Evolutionary conservation across 2,113 vertebrate species (phyloP), one percentile per base, ranked within the genome.

Genomic region (Forbesichthys agassizii): DNA sequence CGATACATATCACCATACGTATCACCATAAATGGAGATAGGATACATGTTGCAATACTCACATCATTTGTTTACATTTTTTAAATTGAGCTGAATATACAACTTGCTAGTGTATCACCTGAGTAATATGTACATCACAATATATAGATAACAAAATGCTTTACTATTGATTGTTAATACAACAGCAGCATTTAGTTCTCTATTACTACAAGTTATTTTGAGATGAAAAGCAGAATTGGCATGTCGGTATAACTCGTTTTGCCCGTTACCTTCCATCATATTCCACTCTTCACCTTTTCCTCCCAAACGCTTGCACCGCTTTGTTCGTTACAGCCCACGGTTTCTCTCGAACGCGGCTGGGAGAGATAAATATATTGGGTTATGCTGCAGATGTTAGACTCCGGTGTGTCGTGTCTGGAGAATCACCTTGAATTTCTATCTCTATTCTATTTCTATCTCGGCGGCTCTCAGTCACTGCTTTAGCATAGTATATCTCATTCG

Each of bases 301-400:
- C 5, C 72, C 18, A 60, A 87, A 84, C 86, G 86, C 86, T 85
- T 87, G 85, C 73, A 78, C 83, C 68, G 69, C 82, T 84, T 83
- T 87, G 82, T 90, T 85, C 82, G 88, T 83, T 88, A 84, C 77
- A 93, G 90, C 78, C 91, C 86, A 14, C 84, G 78, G 75, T 87
- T 85, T 75, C 79, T 79, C 72, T 79, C 88, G 89, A 91, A 92
- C 92, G 90, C 86, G 90, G 86, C 91, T 92, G 86, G 78, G 74
- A 67, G 75, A 73, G 82, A 84, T 90, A 88, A 87, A 63, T 84
- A 86, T 88, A 85, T 89, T 86, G 84, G 80, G 83, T 85, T 88
- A 86, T 84, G 83, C 83, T 87, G 87, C 82, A 88, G 83, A 85
- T 89, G 85, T 90, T 85, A 61, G 82, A 80, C 67, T 81, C 74